Evolutionary conservation across 1,140 invertebrate genomes (phyloP).

Genomic region (Sipha flava): DNA sequence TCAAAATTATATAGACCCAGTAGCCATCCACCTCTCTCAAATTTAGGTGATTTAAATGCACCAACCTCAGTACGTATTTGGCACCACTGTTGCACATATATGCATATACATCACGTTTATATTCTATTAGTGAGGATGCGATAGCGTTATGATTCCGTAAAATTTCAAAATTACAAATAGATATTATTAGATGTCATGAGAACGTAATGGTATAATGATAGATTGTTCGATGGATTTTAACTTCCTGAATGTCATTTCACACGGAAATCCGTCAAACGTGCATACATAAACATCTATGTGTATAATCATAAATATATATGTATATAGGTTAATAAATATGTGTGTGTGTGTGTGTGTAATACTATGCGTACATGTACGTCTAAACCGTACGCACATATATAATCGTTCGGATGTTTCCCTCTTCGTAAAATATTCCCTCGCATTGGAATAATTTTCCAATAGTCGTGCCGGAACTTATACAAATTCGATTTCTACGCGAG

Average conservation of each 20-base stretch:
- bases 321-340: no score
- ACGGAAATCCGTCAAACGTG: background rate
- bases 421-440: background rate
- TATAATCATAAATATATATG: no score
- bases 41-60: no score
- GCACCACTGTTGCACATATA: no score
- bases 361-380: background rate
- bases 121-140: background rate
- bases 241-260: background rate
- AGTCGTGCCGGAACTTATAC: background rate
- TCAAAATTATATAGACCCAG: no score
- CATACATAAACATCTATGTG: no score
- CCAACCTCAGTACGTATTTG: no score
- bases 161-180: background rate
- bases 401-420: background rate
- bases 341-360: no score
- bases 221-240: background rate
- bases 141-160: background rate
- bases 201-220: background rate
- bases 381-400: background rate
- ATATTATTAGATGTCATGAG: background rate
- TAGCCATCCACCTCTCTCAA: no score
- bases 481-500: slow-evolving; percentile 8
- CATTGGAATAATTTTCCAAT: slow-evolving; percentile 15
- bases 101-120: no score